A percentile compares a stretch with the other conserved stretches of the same genome.
Conservation (phyloP, 2,888 invertebrate genomes). For the Sarcophaga rosellei region DNA sequence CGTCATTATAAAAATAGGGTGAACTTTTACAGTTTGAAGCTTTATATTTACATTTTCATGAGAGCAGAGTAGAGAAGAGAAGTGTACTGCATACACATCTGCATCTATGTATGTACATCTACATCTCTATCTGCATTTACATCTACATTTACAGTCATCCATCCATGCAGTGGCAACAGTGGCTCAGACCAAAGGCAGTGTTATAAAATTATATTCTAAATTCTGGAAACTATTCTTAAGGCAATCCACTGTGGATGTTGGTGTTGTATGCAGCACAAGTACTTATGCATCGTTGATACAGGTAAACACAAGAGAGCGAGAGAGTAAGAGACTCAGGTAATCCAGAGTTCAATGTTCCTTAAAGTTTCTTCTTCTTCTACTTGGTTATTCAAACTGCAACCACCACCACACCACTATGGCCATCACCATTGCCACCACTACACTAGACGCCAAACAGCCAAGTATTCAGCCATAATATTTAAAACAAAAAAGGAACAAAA, state of each 20-base stretch:
- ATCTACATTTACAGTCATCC: too few species aligned
- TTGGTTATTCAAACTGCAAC: constrained; percentile 20
- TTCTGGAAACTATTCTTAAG: background rate
- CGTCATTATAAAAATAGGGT: constrained; percentile 21
- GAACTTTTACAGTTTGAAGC: constrained; percentile 30
- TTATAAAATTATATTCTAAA: too few species aligned
- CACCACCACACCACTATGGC: constrained; percentile 1
- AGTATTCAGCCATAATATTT: constrained; percentile 13
- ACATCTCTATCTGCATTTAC: too few species aligned
- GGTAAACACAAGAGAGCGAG: background rate
- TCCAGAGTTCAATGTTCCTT: constrained; percentile 67
- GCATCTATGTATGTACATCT: constrained; percentile 13
- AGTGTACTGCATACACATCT: constrained; percentile 12
- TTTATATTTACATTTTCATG: background rate
- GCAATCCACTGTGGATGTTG: background rate
- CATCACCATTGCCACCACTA: background rate
- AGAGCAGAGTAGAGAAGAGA: too few species aligned
- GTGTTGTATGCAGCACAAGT: background rate
- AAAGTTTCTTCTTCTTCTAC: constrained; percentile 26
- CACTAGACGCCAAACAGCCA: background rate
- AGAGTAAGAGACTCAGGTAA: constrained; percentile 44
- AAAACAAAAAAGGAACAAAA: background rate
- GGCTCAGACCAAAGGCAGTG: too few species aligned
- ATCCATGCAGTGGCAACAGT: too few species aligned
- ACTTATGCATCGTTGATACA: background rate